A percentile compares a stretch with the other conserved stretches of the same genome.
Conservation (phyloP, 2,113 vertebrate genomes). For the Dromiciops gliroides region DNA sequence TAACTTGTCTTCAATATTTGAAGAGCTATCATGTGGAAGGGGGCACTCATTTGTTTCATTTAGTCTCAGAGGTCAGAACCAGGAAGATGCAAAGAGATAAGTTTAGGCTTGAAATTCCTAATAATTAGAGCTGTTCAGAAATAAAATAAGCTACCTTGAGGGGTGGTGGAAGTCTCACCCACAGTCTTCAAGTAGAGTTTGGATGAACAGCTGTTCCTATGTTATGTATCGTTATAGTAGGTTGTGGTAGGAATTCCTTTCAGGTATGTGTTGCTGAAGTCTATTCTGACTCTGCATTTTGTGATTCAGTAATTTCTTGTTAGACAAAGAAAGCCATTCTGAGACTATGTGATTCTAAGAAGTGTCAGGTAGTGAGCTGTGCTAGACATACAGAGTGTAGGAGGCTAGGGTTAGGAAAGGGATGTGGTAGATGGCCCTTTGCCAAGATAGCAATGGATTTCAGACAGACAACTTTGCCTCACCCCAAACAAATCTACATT, state of each 20-base stretch:
- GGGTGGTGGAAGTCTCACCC: neutral
- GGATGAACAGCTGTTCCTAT: neutral
- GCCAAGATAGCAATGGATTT: neutral
- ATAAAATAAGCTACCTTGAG: neutral
- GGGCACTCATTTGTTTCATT: neutral
- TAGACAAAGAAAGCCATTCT: neutral
- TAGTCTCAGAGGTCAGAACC: neutral
- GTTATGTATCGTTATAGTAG: neutral
- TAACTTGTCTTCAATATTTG: neutral
- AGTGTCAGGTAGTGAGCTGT: neutral
- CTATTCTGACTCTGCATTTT: neutral
- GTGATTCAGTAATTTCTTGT: neutral
- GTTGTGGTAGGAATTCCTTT: neutral
- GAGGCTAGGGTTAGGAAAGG: neutral
- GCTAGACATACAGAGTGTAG: neutral
- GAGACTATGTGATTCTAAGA: neutral
- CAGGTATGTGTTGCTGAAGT: neutral
- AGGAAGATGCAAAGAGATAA: neutral
- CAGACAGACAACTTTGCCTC: neutral
- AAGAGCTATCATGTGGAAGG: neutral
- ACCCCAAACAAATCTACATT: slow-evolving; percentile 50
- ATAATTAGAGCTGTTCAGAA: neutral
- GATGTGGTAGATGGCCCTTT: neutral
- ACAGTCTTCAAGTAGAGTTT: neutral
- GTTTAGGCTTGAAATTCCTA: neutral